These are phyloP conservation scores for Archaeoteleia sp. DNA, from an alignment of 2,888 invertebrate species.

Conservation along the genomic window DNA sequence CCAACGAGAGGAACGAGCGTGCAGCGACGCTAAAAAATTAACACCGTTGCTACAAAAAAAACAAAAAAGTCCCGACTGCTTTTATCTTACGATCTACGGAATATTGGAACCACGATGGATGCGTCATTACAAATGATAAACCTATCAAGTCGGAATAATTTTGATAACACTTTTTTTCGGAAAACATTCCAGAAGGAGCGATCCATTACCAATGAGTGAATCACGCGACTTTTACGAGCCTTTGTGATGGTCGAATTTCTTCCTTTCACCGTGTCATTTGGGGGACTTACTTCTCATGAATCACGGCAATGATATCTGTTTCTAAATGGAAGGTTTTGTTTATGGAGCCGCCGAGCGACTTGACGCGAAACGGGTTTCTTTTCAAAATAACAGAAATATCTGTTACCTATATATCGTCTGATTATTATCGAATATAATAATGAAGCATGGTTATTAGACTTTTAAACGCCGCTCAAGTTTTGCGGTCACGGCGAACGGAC, in stretches of 20 bases:
- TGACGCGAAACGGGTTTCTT: conserved; percentile 38
- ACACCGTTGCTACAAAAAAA: too few species aligned
- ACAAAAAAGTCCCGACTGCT: too few species aligned
- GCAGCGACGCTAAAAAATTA: too few species aligned
- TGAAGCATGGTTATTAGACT: conserved; percentile 62
- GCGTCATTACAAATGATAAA: too few species aligned
- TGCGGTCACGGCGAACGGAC: conserved; percentile 31
- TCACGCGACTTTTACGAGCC: conserved; percentile 21
- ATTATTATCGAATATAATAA: conserved; percentile 59
- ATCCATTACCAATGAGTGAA: conserved; percentile 34
- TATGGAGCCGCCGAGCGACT: conserved; percentile 39
- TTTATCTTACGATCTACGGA: too few species aligned
- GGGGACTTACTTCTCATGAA: conserved; percentile 35
- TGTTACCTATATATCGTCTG: conserved; percentile 14
- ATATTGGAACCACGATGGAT: too few species aligned
- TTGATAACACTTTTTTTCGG: conserved; percentile 23
- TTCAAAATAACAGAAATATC: conserved; percentile 49
- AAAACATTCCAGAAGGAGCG: conserved; percentile 10
- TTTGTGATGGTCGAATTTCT: conserved; percentile 23
- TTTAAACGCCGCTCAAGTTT: conserved; percentile 58
- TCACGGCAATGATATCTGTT: conserved; percentile 33
- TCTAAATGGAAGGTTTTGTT: conserved; percentile 52
- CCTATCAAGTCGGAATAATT: too few species aligned
- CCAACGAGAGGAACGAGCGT: conserved; percentile 51
- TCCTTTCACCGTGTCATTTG: conserved; percentile 32